Base-by-base conservation (phyloP, 2,797 vertebrate species). In the Parauchenoglanis punctatus region DNA sequence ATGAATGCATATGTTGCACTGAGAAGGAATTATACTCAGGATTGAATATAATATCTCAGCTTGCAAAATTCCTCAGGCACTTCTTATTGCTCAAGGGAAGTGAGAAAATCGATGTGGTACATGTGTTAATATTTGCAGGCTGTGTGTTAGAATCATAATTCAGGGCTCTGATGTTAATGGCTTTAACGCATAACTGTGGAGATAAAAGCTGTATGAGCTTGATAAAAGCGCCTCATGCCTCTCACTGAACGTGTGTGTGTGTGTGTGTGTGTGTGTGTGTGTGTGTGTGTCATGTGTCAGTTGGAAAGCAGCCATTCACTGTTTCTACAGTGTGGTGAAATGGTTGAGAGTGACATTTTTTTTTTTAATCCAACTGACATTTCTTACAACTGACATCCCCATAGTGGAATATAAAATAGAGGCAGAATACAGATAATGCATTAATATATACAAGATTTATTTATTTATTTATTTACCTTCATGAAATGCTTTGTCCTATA, bases 91-190 rank as follows among this genome's bases (percentile, higher is more conserved):
- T 90, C 81, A 80, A 78, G 88, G 87, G 31, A 46, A 68, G 67
- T 68, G 83, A 81, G 85, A 85, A 87, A 86, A 87, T 87, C 86
- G 82, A 90, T 88, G 87, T 59, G 67, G 40, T 85, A 85, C 78
- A 88, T 83, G 68, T 90, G 89, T 89, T 83, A 75, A 88, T 83
- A 88, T 88, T 88, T 88, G 84, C 85, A 83, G 84, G 84, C 80
- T 85, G 59, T 70, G 54, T 87, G 88, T 89, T 87, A 68, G 68
- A 90, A 87, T 87, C 80, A 86, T 86, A 87, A 90, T 87, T 88
- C 78, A 80, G 70, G 49, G 73, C 87, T 87, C 58, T 87, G 73
- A 91, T 87, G 73, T 78, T 84, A 85, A 87, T 46, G 86, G 28
- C 46, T 17, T 82, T 67, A 87, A 78, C 73, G 54, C 56, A 82